Percentiles rank a stretch among this genome's conserved stretches.
Conservation (phyloP, 2,797 vertebrate species). For the Lophotriccus pileatus region DNA sequence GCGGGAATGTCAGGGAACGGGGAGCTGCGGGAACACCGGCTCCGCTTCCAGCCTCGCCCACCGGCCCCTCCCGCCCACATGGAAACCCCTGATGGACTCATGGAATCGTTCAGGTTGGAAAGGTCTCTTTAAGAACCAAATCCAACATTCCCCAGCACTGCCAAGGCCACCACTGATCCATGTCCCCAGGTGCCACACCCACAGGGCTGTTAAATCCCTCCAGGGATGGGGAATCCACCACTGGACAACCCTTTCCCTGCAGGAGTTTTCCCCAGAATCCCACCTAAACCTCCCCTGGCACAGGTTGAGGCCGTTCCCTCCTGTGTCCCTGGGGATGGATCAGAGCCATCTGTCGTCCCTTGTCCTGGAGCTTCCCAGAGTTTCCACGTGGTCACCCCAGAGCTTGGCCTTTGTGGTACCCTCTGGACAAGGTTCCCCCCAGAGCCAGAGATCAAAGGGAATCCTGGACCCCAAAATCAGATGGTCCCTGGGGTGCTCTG, state of each 20-base stretch:
- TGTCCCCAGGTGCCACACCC: not conserved
- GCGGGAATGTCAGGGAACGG: not conserved
- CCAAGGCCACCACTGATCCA: accelerated
- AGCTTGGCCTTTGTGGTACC: not conserved
- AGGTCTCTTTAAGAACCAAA: not conserved
- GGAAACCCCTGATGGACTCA: not conserved
- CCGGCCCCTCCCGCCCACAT: not conserved
- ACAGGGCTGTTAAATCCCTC: not conserved
- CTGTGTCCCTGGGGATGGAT: not conserved
- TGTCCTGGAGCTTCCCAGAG: not conserved
- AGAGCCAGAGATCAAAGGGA: not conserved
- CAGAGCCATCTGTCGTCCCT: not conserved
- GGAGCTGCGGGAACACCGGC: not conserved
- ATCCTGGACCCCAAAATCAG: not conserved
- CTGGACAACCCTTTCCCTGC: not conserved
- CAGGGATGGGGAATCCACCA: not conserved
- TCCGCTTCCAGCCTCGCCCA: accelerated
- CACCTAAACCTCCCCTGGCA: not conserved
- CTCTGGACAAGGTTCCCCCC: not conserved
- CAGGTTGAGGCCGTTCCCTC: not conserved
- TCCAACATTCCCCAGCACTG: not conserved
- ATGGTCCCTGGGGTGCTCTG: not conserved
- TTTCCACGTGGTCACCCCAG: accelerated
- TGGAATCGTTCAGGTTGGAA: not conserved
- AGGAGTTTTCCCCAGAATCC: not conserved